Percentiles rank a stretch among this genome's conserved stretches.
Evolutionary conservation across 2,113 vertebrate species (phyloP).

Genomic region (Felis catus): F.catus_Fca126_mat1.0 CM031411.1:74502501-74503000

Average conservation of each 20-base stretch:
- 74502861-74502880: neutral
- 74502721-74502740: neutral
- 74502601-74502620: too few species aligned
- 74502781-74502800: neutral
- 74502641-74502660: too few species aligned
- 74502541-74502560: too few species aligned
- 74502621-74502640: too few species aligned
- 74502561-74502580: too few species aligned
- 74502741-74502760: neutral
- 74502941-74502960: neutral
- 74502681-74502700: too few species aligned
- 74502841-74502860: neutral
- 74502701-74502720: neutral
- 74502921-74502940: neutral
- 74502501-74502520: too few species aligned
- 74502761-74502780: neutral
- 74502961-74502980: neutral
- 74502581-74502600: too few species aligned
- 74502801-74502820: neutral
- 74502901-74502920: neutral
- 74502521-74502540: too few species aligned
- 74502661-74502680: too few species aligned
- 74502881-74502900: neutral
- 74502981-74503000: neutral
- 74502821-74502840: neutral